Evolutionary conservation across 1,140 invertebrate species (phyloP).

Genomic region (Sminthurinus signatus): DNA sequence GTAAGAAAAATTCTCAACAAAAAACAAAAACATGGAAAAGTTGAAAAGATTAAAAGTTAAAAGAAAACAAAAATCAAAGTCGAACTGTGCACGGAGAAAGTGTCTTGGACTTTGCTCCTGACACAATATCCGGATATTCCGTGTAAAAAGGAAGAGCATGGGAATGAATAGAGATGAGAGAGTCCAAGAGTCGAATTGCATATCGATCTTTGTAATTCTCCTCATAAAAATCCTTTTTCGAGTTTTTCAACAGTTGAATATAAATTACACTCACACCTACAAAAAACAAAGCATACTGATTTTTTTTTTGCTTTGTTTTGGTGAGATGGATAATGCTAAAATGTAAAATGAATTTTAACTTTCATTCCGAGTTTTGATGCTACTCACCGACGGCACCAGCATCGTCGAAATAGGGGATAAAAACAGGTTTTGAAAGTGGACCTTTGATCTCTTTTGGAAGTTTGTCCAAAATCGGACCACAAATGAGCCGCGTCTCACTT

Average conservation of each 20-base stretch:
- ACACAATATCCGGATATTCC: background rate
- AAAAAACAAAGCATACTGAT: conserved; percentile 2
- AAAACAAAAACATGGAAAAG: background rate
- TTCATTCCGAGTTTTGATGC: background rate
- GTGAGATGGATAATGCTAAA: too few relatives aligned
- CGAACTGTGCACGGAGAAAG: background rate
- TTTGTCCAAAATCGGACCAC: conserved; percentile 1
- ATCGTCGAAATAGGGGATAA: conserved; percentile 14
- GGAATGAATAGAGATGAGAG: background rate
- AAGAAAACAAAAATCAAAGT: background rate
- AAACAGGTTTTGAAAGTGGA: background rate
- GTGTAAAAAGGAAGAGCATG: background rate
- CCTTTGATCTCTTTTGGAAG: background rate
- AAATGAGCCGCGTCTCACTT: background rate
- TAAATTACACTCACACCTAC: background rate
- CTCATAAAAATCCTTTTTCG: background rate
- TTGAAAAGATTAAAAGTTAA: background rate
- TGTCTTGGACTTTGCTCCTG: background rate
- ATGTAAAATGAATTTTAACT: background rate
- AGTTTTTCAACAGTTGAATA: background rate
- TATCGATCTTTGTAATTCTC: background rate
- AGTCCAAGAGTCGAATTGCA: background rate
- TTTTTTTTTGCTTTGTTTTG: too few relatives aligned
- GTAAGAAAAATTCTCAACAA: background rate
- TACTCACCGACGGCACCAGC: background rate